Evolutionary conservation across 2,113 vertebrate genomes (phyloP).

Genomic region (Penelope pileata): DNA sequence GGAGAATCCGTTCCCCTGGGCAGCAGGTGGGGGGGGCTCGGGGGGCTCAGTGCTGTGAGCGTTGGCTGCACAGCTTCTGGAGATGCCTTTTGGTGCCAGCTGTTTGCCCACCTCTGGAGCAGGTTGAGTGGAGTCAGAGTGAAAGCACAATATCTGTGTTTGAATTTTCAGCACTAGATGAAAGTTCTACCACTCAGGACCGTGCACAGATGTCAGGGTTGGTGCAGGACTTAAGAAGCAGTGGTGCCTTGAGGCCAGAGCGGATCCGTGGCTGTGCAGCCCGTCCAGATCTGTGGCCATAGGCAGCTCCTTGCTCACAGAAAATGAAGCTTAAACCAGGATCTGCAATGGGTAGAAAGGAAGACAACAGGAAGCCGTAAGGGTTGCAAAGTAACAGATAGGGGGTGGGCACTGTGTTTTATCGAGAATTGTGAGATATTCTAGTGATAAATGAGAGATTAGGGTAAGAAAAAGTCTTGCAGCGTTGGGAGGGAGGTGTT

Average conservation of each 20-base stretch:
- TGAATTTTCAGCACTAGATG: background rate
- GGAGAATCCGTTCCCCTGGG: background rate
- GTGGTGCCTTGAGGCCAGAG: background rate
- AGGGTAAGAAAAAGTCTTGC: background rate
- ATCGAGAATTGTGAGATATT: background rate
- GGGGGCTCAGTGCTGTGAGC: background rate
- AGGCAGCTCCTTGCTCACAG: background rate
- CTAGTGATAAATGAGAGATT: background rate
- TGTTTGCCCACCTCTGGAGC: background rate
- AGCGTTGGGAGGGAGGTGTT: background rate
- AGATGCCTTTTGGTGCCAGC: background rate
- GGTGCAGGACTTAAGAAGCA: background rate
- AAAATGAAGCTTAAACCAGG: background rate
- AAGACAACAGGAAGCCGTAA: background rate
- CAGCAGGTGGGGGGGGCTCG: accelerated
- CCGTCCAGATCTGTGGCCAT: background rate
- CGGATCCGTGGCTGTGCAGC: background rate
- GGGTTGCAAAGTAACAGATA: background rate
- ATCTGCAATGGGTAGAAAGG: accelerated
- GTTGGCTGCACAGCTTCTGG: background rate
- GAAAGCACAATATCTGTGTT: background rate
- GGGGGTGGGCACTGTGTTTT: background rate
- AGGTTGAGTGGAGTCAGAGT: background rate
- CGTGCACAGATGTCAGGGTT: background rate
- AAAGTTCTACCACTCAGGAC: accelerated